These are phyloP conservation scores for Morpho achilles DNA, from an alignment of 2,888 invertebrate species.

Conservation along the genomic window DNA sequence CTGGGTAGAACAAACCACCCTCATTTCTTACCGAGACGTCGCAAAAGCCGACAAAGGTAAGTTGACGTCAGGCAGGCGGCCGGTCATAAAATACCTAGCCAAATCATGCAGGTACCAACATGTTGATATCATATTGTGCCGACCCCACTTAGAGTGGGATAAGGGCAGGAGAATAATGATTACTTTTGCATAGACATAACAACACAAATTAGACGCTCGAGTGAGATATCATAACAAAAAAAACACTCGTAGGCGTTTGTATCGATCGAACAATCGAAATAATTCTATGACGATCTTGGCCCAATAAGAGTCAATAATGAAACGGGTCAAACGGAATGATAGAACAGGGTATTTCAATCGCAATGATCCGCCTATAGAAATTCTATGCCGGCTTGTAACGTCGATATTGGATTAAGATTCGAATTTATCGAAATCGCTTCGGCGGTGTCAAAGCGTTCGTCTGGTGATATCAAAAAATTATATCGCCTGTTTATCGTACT, in stretches of 20 bases:
- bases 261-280: background rate
- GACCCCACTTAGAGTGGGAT: too few relatives aligned
- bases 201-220: too few relatives aligned
- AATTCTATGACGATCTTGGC: background rate
- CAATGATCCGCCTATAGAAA: conserved; percentile 44
- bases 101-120: too few relatives aligned
- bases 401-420: conserved; percentile 65
- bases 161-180: too few relatives aligned
- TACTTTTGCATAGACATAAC: too few relatives aligned
- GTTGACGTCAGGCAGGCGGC: too few relatives aligned
- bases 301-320: conserved; percentile 14
- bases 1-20: too few relatives aligned
- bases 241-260: conserved; percentile 3
- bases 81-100: too few relatives aligned
- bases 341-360: conserved; percentile 47
- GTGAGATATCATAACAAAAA: background rate
- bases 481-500: conserved; percentile 66
- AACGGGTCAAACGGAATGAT: conserved; percentile 21
- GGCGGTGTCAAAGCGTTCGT: conserved; percentile 57
- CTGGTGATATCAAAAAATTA: conserved; percentile 63
- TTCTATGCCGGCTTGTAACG: conserved; percentile 35
- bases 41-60: too few relatives aligned
- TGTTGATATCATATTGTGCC: too few relatives aligned
- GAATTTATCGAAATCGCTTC: conserved; percentile 61
- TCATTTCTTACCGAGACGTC: too few relatives aligned